Conservation (phyloP, 2,113 vertebrate species). For the Mixornis gularis region DNA sequence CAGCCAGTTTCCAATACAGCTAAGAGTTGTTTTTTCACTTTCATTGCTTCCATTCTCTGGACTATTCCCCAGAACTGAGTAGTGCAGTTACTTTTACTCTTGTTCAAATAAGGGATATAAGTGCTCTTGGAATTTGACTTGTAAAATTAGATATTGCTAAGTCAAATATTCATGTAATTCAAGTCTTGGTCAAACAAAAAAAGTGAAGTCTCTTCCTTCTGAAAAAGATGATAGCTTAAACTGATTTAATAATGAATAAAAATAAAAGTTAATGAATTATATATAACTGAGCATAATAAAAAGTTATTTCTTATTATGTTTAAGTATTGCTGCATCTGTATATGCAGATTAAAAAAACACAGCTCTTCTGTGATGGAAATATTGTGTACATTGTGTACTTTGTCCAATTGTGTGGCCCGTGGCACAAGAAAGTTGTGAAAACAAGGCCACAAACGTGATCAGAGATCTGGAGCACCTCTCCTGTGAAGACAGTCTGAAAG, state of each 20-base stretch:
- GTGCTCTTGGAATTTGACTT: background rate
- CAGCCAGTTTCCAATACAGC: background rate
- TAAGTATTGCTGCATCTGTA: background rate
- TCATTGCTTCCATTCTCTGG: background rate
- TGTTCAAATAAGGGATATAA: background rate
- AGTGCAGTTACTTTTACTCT: background rate
- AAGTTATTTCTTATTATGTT: background rate
- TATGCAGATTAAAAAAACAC: background rate
- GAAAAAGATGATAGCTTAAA: background rate
- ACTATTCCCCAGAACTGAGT: background rate
- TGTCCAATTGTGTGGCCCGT: background rate
- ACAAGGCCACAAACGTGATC: background rate
- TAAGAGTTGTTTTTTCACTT: background rate
- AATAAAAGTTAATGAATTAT: background rate
- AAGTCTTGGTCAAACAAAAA: background rate
- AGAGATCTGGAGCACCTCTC: background rate
- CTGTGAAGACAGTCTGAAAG: background rate
- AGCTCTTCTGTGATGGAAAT: background rate
- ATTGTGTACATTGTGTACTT: background rate
- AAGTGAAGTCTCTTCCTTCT: background rate
- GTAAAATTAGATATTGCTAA: background rate
- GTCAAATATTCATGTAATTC: background rate
- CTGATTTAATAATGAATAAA: background rate
- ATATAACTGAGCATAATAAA: background rate
- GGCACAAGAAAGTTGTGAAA: background rate